Conservation (phyloP, 2,113 vertebrate genomes). For the Sterna hirundo region DNA sequence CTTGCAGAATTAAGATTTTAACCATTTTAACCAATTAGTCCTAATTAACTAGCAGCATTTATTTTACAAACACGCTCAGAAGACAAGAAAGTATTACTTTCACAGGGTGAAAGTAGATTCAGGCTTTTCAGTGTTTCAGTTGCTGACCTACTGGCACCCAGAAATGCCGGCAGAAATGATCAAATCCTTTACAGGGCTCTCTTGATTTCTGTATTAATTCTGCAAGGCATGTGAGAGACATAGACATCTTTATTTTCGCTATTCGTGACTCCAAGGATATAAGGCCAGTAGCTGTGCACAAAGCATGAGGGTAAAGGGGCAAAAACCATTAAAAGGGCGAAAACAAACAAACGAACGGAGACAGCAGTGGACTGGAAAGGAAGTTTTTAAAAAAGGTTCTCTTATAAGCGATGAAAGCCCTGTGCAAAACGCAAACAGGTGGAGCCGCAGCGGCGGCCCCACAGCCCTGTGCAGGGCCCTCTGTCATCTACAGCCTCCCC, state of each 20-base stretch:
- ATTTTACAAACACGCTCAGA: rapidly evolving
- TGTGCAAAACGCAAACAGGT: rapidly evolving
- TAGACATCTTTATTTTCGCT: neutral
- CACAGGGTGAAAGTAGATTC: neutral
- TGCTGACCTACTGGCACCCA: neutral
- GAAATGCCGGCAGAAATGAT: neutral
- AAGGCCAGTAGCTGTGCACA: rapidly evolving
- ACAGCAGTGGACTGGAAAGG: rapidly evolving
- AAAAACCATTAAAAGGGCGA: neutral
- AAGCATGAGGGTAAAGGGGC: neutral
- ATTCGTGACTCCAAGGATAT: rapidly evolving
- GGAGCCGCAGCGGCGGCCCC: rapidly evolving
- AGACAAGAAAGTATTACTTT: neutral
- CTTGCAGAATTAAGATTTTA: neutral
- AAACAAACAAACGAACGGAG: neutral
- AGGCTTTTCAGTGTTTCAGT: neutral
- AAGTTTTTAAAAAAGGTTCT: neutral
- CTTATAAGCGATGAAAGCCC: neutral
- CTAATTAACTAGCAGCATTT: neutral
- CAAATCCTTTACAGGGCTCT: neutral
- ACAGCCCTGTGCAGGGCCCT: rapidly evolving
- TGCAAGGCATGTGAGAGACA: rapidly evolving
- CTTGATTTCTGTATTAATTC: neutral
- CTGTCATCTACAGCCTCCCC: neutral
- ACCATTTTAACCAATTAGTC: neutral